Conservation (phyloP, 1,140 invertebrate species). For the Eufriesea mexicana region DNA sequence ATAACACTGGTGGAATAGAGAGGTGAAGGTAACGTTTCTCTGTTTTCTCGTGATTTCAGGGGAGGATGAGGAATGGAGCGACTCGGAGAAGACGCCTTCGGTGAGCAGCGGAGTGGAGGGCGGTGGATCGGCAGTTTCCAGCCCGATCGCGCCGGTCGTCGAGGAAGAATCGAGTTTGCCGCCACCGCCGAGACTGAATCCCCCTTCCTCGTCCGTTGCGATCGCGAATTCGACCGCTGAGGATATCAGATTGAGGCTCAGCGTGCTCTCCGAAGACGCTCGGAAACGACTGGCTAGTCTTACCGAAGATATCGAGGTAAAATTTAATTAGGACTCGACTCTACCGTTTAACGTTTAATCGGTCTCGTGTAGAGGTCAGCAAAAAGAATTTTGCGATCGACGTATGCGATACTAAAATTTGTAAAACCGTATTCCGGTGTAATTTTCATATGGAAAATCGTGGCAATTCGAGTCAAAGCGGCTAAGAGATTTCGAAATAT, state of each 20-base stretch:
- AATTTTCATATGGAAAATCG: neutral
- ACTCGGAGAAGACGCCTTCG: conserved; percentile 81
- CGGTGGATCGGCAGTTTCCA: conserved; percentile 78
- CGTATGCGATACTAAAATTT: neutral
- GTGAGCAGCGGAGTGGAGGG: conserved; percentile 80
- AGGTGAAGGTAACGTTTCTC: too few species aligned
- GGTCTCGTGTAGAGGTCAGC: neutral
- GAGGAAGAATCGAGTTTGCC: conserved; percentile 77
- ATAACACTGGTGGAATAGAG: neutral
- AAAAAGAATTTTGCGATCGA: neutral
- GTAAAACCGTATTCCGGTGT: too few species aligned
- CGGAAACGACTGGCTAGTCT: conserved; percentile 74
- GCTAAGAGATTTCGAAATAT: neutral
- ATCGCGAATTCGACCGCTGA: conserved; percentile 68
- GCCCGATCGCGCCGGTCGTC: conserved; percentile 71
- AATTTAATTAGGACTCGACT: neutral
- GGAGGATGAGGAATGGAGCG: conserved; percentile 82
- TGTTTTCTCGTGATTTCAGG: conserved; percentile 68
- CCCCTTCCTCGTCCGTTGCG: conserved; percentile 43
- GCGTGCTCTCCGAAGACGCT: conserved; percentile 77
- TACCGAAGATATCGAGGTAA: conserved; percentile 79
- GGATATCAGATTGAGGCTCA: conserved; percentile 76
- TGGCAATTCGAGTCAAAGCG: neutral
- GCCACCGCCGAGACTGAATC: conserved; percentile 73
- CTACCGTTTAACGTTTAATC: neutral